Evolutionary conservation across 2,113 vertebrate species (phyloP).

Genomic region (Pangasianodon hypophthalmus): DNA sequence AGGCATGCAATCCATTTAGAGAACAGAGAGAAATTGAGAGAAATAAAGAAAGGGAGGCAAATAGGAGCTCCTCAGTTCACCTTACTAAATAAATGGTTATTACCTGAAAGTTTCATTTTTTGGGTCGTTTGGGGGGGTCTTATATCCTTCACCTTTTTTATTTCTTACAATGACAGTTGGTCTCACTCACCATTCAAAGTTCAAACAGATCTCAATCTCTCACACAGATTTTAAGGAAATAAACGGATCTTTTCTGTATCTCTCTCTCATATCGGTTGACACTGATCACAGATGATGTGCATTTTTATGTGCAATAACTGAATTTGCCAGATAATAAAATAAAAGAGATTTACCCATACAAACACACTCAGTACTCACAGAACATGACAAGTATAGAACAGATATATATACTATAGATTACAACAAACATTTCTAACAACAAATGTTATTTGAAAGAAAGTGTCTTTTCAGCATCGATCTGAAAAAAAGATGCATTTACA

Average conservation of each 20-base stretch:
- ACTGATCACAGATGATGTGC: background rate
- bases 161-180: background rate
- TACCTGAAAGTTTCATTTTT: constrained; percentile 2
- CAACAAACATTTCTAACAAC: background rate
- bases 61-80: constrained; percentile 6
- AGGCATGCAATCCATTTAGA: constrained; percentile 39
- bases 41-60: constrained; percentile 9
- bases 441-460: background rate
- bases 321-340: background rate
- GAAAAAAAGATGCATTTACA: background rate
- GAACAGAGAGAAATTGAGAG: constrained; percentile 17
- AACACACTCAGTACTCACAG: background rate
- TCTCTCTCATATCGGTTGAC: background rate
- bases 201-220: background rate
- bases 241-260: background rate
- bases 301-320: background rate
- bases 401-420: background rate
- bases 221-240: background rate
- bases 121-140: background rate
- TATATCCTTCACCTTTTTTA: background rate
- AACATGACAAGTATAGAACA: background rate
- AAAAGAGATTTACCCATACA: background rate
- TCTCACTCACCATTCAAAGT: background rate
- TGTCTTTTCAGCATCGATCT: background rate
- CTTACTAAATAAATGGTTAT: constrained; percentile 8